Conservation (phyloP, 1,140 invertebrate genomes). For the Drosophila azteca region DNA sequence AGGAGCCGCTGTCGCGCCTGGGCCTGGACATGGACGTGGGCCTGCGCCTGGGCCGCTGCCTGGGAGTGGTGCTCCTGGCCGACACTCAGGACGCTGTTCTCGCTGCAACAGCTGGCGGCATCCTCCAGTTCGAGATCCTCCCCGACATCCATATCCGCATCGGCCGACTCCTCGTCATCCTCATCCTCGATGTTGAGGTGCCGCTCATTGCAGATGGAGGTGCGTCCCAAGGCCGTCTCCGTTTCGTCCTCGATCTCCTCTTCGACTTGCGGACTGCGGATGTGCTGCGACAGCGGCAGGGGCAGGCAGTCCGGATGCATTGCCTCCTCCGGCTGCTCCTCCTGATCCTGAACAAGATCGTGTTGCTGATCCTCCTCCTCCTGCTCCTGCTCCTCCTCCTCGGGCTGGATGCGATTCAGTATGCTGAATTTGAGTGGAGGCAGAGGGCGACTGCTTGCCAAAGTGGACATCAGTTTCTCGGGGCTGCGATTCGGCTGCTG, state of each 20-base stretch:
- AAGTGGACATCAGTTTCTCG: constrained; percentile 71
- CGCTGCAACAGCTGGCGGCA: constrained; percentile 85
- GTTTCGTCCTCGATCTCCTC: constrained; percentile 40
- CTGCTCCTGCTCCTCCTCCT: constrained; percentile 28
- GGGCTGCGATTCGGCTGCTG: constrained; percentile 1
- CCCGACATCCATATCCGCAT: background rate
- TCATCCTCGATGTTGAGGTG: constrained; percentile 66
- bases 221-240: constrained; percentile 13
- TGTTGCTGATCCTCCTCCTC: constrained; percentile 21
- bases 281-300: constrained; percentile 59
- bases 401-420: constrained; percentile 23
- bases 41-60: constrained; percentile 36
- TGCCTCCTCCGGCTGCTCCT: constrained; percentile 5
- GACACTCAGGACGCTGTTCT: constrained; percentile 88
- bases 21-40: constrained; percentile 10
- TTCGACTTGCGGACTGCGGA: constrained; percentile 65
- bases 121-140: constrained; percentile 60
- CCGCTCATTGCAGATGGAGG: constrained; percentile 33
- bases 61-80: constrained; percentile 86
- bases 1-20: constrained; percentile 61
- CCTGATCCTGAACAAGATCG: constrained; percentile 12
- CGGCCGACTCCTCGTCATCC: constrained; percentile 24
- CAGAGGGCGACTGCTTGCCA: constrained; percentile 67
- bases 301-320: constrained; percentile 78
- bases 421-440: constrained; percentile 61